These are phyloP conservation scores for Corythoichthys haematopterus DNA, from an alignment of 2,113 vertebrate genomes.

Conservation along the genomic window DNA sequence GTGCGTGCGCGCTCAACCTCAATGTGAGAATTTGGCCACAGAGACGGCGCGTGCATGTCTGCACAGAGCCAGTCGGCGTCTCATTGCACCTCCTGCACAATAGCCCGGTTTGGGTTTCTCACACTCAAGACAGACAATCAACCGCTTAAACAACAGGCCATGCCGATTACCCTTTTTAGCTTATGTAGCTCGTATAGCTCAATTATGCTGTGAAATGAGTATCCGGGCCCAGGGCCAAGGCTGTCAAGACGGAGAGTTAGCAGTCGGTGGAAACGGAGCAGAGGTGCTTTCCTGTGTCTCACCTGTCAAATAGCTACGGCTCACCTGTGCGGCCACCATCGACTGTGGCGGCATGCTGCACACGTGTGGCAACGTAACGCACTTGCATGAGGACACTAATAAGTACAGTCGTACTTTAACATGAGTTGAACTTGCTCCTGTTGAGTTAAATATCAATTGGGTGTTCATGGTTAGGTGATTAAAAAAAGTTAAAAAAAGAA, in stretches of 20 bases:
- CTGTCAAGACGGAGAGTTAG: conserved; percentile 47
- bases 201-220: conserved; percentile 54
- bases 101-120: conserved; percentile 53
- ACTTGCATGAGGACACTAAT: background rate
- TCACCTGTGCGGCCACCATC: background rate
- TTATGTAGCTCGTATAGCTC: conserved; percentile 34
- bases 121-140: conserved; percentile 37
- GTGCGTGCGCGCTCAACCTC: conserved; percentile 12
- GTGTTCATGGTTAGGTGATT: too few species aligned
- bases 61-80: conserved; percentile 45
- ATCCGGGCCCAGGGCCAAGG: conserved; percentile 52
- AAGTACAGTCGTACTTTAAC: too few species aligned
- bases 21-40: conserved; percentile 45
- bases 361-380: background rate
- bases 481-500: too few species aligned
- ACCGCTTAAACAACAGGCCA: conserved; percentile 55
- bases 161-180: conserved; percentile 56
- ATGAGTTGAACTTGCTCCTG: too few species aligned
- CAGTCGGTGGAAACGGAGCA: conserved; percentile 19
- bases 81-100: conserved; percentile 43
- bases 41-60: conserved; percentile 51
- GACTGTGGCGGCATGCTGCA: background rate
- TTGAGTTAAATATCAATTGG: too few species aligned
- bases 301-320: conserved; percentile 5
- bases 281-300: conserved; percentile 21